Evolutionary conservation across 1,140 invertebrate genomes (phyloP).

Genomic region (Nephotettix cincticeps): DNA sequence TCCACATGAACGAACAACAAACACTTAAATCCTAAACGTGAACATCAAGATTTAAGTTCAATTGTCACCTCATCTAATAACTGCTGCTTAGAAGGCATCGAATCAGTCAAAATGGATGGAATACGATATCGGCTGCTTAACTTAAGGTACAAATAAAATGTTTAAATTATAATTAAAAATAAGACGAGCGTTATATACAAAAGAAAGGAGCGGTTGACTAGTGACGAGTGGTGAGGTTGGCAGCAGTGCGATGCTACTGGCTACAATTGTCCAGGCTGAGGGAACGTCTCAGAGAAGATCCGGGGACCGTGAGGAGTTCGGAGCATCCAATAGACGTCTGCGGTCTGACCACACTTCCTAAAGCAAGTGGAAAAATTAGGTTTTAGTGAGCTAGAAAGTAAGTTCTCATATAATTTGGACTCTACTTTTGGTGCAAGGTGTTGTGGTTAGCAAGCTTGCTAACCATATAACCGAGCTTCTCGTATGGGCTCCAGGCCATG

Average conservation of each 20-base stretch:
- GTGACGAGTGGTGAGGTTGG: neutral
- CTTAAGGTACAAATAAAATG: neutral
- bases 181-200: conserved; percentile 13
- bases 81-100: neutral
- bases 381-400: no score
- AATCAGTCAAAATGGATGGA: conserved; percentile 10
- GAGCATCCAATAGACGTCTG: neutral
- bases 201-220: conserved; percentile 1
- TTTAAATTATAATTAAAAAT: conserved; percentile 19
- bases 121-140: conserved; percentile 5
- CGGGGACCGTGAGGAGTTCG: neutral
- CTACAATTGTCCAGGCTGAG: conserved; percentile 16
- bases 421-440: no score
- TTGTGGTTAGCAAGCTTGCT: no score
- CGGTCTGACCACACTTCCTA: neutral
- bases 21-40: neutral
- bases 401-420: no score
- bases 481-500: no score
- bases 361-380: no score
- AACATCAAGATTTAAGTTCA: neutral
- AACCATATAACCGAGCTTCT: no score
- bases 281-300: neutral
- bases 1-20: neutral
- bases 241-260: neutral
- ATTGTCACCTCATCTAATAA: neutral